Conservation (phyloP, 2,113 vertebrate species). For the Rhea americana region DNA sequence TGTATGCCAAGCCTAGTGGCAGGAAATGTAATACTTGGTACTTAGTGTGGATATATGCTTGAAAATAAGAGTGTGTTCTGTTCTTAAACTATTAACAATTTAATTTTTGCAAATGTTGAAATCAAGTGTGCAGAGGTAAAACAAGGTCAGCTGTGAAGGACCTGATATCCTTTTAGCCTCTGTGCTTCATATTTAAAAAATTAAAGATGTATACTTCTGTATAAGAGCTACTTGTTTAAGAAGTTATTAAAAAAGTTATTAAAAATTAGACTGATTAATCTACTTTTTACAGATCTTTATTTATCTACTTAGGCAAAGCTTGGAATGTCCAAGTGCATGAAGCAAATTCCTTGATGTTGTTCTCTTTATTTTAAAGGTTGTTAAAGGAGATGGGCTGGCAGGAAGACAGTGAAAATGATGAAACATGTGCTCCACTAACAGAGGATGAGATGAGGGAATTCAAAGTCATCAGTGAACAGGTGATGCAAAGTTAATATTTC, state of each 20-base stretch:
- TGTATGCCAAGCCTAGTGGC: not conserved
- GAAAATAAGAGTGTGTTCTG: not conserved
- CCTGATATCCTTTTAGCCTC: not conserved
- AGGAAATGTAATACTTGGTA: not conserved
- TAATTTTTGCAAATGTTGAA: not conserved
- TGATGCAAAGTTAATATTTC: conserved; percentile 29
- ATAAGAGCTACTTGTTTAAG: not conserved
- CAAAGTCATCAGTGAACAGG: conserved; percentile 81
- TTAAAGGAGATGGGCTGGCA: conserved; percentile 88
- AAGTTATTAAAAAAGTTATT: not conserved
- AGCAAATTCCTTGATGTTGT: not conserved
- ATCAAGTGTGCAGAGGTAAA: not conserved
- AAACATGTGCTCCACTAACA: conserved; percentile 81
- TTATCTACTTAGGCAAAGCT: not conserved
- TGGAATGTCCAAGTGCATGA: not conserved
- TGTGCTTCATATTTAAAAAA: not conserved
- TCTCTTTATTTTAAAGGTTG: conserved; percentile 65
- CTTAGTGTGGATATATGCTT: not conserved
- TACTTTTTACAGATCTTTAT: not conserved
- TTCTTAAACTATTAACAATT: not conserved
- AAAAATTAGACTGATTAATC: not conserved
- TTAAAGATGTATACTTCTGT: not conserved
- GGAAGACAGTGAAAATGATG: conserved; percentile 85
- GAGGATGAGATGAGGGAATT: conserved; percentile 88
- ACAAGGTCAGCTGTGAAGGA: not conserved